Base-by-base conservation (phyloP, 2,888 invertebrate species). In the Trisateles emortualis region DNA sequence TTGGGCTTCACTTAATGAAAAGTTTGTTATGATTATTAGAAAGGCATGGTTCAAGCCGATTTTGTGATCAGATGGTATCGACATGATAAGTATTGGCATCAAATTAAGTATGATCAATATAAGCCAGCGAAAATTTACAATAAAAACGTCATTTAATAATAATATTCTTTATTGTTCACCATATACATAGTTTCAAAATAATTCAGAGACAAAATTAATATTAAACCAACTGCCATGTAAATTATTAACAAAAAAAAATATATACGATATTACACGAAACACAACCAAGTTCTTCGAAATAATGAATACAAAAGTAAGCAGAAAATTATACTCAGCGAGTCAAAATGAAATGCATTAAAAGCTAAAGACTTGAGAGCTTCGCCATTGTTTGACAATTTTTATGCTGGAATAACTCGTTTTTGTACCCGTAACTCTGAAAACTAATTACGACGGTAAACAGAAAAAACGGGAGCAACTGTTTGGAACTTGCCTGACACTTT, bases 371-470 rank as follows among this genome's bases (percentile, higher is more conserved):
- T 3, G 8, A 26, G 10, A 39, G n/a, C 32, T 33, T 30, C 10
- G 35, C 4, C 29, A 44, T 36, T 51, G 46, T 64, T 59, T 33
- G 39, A 39, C 39, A 48, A 41, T 47, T 14, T 48, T 42, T 48
- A 39, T 48, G 8, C 35, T 38, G 36, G 30, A 49, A 65, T 53
- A 65, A 52, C 43, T 60, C 36, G 45, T 51, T 52, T 44, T 54
- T 57, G 48, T 10, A 48, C 9, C 19, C 42, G 32, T 40, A 24
- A 22, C 52, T 51, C 11, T 24, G 16, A 36, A 49, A 49, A 58
- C 52, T 62, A 59, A 68, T 67, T 56, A 54, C 32, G 14, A 16
- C 17, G 19, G 32, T 52, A 50, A 55, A 57, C 38, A 50, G 45
- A 35, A 35, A 19, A 40, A 40, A 41, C 26, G 14, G 38, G 35